phyloP scores from a whole-genome alignment of 2,797 vertebrate species.

The Coracias cyanogaster region DNA sequence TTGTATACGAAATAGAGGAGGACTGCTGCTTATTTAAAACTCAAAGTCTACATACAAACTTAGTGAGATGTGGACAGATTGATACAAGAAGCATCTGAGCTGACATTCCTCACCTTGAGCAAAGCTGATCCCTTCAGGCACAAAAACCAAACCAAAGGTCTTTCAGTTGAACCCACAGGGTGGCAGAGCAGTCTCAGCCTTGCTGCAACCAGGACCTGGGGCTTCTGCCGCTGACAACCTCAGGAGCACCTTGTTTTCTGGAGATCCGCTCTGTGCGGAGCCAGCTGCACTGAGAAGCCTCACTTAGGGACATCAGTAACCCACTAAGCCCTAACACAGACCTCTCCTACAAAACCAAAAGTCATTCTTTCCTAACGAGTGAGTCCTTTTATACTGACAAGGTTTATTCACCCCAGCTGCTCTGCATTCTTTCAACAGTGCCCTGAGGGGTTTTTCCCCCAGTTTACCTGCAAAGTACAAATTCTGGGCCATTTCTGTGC shows the following conservation, averaged over 20 bases:
- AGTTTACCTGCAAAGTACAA: not conserved
- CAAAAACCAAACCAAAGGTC: not conserved
- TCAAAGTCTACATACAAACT: not conserved
- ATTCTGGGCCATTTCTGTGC: not conserved
- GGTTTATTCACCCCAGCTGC: not conserved
- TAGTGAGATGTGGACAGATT: not conserved
- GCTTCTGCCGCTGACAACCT: not conserved
- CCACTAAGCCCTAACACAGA: not conserved
- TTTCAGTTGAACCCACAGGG: not conserved
- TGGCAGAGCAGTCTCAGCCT: not conserved
- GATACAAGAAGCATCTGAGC: not conserved
- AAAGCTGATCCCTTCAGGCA: not conserved
- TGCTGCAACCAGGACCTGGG: not conserved
- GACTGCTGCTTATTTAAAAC: not conserved
- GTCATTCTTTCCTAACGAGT: not conserved
- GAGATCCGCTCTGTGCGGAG: not conserved
- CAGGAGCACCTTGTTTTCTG: not conserved
- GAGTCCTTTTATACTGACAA: not conserved
- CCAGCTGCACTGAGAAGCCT: not conserved
- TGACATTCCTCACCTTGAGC: not conserved
- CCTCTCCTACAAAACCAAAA: not conserved
- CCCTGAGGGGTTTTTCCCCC: fast-evolving
- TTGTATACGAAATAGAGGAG: not conserved
- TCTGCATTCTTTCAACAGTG: not conserved
- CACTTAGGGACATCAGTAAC: no score